Evolutionary conservation across 2,888 invertebrate species (phyloP).

Genomic region (Nephrocerus scutellatus): DNA sequence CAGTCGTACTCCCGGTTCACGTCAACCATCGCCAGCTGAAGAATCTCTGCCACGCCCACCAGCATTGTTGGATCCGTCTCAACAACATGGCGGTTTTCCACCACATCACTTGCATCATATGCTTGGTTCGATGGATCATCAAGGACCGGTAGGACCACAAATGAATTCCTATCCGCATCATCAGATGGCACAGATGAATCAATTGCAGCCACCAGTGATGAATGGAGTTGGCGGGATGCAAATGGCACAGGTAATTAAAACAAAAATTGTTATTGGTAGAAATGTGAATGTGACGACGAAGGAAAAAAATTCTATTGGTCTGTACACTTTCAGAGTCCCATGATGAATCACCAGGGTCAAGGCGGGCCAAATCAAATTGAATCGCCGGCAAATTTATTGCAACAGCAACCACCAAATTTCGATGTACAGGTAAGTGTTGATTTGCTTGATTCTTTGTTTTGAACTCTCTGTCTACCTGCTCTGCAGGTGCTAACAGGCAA

Average conservation of each 20-base stretch:
- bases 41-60: conserved; percentile 52
- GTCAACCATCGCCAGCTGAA: conserved; percentile 88
- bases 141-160: conserved; percentile 32
- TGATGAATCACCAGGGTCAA: conserved; percentile 47
- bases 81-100: conserved; percentile 39
- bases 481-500: no score
- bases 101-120: conserved; percentile 52
- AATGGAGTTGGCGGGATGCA: conserved; percentile 46
- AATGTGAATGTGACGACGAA: background rate
- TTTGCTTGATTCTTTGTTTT: no score
- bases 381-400: conserved; percentile 50
- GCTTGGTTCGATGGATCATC: conserved; percentile 45
- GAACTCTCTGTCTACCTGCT: no score
- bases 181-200: conserved; percentile 46
- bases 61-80: conserved; percentile 40
- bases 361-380: conserved; percentile 47
- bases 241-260: conserved; percentile 41
- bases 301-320: conserved; percentile 1
- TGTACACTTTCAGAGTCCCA: conserved; percentile 37
- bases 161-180: conserved; percentile 44
- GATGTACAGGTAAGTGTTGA: conserved; percentile 65
- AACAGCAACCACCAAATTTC: conserved; percentile 67
- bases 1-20: conserved; percentile 82
- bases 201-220: conserved; percentile 45
- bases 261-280: conserved; percentile 5